Base-by-base conservation (phyloP, 2,888 invertebrate species). In the Blastobasis adustella region DNA sequence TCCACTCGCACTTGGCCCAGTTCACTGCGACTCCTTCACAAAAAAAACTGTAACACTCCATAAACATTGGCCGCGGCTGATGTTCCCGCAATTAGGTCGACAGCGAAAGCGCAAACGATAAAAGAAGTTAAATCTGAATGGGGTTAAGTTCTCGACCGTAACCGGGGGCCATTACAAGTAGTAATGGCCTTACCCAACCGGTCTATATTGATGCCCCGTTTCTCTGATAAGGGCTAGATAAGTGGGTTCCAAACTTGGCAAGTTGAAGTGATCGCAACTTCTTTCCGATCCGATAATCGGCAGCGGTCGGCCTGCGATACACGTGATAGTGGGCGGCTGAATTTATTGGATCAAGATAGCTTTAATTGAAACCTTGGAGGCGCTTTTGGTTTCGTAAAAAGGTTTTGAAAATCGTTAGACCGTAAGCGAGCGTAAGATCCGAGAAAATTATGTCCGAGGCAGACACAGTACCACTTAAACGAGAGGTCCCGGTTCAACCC, bases 251-350 rank as follows among this genome's bases (percentile, higher is more conserved):
- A 51, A 62, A 65, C 57, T 63, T 62, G 54, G 54, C 55, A 55
- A 60, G 51, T 63, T 59, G 51, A 59, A 58, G 58, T 54, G 63
- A 59, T 61, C 58, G 50, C 51, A 57, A 60, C 56, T 64, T 63
- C 62, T 63, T 61, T 59, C 49, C 43, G 50, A 56, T 51, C 50
- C 49, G 61, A 64, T 66, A 63, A 58, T 57, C 56, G 55, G 55
- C 45, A 61, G 52, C 58, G 61, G 49, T 59, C 54, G 51, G 54
- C 49, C 50, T 55, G 49, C 59, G 61, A 56, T 62, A 65, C 61
- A 59, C 10, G 37, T 36, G 50, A 41, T 49, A 50, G 10, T n/a
- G 44, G 37, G 6, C 10, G 45, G n/a, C 23, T 36, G 45, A 23
- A 10, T 36, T 45, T 10, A 23, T 23, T 23, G 23, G 23, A 23